Evolutionary conservation across 1,140 invertebrate species (phyloP).

Genomic region (Doryteuthis pealeii): DNA sequence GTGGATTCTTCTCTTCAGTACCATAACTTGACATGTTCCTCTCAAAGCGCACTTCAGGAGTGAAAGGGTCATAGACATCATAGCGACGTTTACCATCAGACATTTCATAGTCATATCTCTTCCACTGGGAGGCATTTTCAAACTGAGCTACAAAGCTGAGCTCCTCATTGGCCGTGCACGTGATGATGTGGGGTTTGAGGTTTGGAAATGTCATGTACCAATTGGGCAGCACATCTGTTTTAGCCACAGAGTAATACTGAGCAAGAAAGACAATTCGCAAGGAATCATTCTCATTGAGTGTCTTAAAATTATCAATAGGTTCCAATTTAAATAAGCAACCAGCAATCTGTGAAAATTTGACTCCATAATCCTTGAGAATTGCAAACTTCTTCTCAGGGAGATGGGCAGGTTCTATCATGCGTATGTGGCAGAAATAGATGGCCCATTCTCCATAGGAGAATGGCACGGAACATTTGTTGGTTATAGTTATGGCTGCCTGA

Average conservation of each 20-base stretch:
- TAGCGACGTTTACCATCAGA: slow-evolving; percentile 25
- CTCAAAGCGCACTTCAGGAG: slow-evolving; percentile 36
- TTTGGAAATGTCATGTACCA: slow-evolving; percentile 38
- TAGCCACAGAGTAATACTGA: slow-evolving; percentile 42
- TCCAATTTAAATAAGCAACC: slow-evolving; percentile 44
- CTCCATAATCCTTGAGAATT: slow-evolving; percentile 25
- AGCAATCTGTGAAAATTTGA: slow-evolving; percentile 44
- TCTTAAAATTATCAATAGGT: slow-evolving; percentile 33
- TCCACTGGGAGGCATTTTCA: slow-evolving; percentile 36
- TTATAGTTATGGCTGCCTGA: slow-evolving; percentile 28
- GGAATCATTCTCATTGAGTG: slow-evolving; percentile 28
- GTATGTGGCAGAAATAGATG: slow-evolving; percentile 48
- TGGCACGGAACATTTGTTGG: slow-evolving; percentile 23
- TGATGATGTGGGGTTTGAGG: slow-evolving; percentile 32
- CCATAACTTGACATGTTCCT: slow-evolving; percentile 21
- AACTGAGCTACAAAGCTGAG: slow-evolving; percentile 44
- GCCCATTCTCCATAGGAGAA: slow-evolving; percentile 33
- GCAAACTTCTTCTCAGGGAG: slow-evolving; percentile 27
- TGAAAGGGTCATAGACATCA: slow-evolving; percentile 44
- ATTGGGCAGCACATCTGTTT: slow-evolving; percentile 39
- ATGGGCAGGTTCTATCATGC: slow-evolving; percentile 41
- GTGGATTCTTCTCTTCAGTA: slow-evolving; percentile 22
- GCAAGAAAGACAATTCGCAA: slow-evolving; percentile 35
- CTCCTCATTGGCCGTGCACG: slow-evolving; percentile 39
- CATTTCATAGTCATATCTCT: slow-evolving; percentile 38